phyloP scores from a whole-genome alignment of 2,113 vertebrate genomes.

The Camarhynchus parvulus region DNA sequence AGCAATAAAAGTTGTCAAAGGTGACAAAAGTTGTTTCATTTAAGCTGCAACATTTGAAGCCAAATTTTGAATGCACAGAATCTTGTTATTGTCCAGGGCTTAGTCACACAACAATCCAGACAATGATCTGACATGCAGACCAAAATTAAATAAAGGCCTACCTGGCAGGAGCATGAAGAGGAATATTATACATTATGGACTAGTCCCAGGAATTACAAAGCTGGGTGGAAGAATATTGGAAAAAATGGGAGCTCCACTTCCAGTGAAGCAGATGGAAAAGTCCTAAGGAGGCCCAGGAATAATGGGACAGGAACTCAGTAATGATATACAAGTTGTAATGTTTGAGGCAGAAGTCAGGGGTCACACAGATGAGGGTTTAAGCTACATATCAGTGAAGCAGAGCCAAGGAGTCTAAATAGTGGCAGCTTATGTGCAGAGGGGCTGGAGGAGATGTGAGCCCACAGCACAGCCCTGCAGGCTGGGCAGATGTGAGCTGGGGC shows the following conservation, averaged over 20 bases:
- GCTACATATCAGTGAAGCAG: background rate
- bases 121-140: background rate
- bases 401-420: background rate
- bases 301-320: background rate
- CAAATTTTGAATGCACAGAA: background rate
- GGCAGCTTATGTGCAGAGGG: background rate
- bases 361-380: background rate
- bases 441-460: background rate
- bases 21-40: background rate
- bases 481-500: background rate
- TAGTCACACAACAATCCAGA: background rate
- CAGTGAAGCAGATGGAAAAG: slow-evolving; percentile 6
- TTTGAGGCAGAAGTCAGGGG: slow-evolving; percentile 25
- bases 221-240: slow-evolving; percentile 28
- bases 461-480: background rate
- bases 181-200: background rate
- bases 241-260: slow-evolving; percentile 40
- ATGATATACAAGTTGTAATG: slow-evolving; percentile 13
- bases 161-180: slow-evolving; percentile 34
- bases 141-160: slow-evolving; percentile 60
- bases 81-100: slow-evolving; percentile 7
- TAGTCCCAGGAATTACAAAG: background rate
- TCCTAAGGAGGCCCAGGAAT: slow-evolving; percentile 12
- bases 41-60: background rate
- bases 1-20: background rate